phyloP scores from a whole-genome alignment of 2,888 invertebrate species.

The Pimpla rufipes region DNA sequence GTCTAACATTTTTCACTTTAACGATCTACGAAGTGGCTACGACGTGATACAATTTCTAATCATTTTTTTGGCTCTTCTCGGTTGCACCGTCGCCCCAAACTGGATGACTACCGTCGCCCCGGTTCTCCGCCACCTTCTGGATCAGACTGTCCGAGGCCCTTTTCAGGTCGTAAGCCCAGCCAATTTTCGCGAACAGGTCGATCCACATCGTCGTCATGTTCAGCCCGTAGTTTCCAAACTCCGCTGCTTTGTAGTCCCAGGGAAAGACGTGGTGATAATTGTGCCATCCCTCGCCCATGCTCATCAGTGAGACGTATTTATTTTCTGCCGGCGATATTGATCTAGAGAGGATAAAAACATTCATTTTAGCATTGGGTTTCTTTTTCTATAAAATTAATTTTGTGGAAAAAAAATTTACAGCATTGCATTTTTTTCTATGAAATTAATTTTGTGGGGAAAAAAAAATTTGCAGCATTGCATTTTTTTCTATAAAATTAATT shows the following conservation, averaged over 20 bases:
- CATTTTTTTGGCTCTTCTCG: not conserved
- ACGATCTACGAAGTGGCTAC: conserved; percentile 39
- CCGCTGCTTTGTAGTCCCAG: conserved; percentile 84
- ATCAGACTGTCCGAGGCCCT: conserved; percentile 87
- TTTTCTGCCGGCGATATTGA: conserved; percentile 73
- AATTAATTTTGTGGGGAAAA: not conserved
- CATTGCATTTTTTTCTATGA: no score
- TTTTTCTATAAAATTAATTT: no score
- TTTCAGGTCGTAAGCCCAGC: conserved; percentile 93
- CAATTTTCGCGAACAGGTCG: conserved; percentile 89
- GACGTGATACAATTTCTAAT: not conserved
- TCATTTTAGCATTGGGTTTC: not conserved
- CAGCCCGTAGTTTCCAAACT: conserved; percentile 76
- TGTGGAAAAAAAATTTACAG: no score
- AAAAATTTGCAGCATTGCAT: no score
- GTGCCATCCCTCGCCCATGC: conserved; percentile 86
- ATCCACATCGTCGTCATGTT: conserved; percentile 90
- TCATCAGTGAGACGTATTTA: conserved; percentile 77
- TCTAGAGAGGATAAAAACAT: conserved; percentile 37
- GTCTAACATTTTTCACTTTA: not conserved
- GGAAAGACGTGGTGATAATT: conserved; percentile 87
- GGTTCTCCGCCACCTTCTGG: conserved; percentile 86
- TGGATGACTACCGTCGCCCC: conserved; percentile 85
- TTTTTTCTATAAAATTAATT: no score
- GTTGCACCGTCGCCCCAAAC: conserved; percentile 53